Conservation (phyloP, 2,888 invertebrate species). For the Crematogaster levior region DNA sequence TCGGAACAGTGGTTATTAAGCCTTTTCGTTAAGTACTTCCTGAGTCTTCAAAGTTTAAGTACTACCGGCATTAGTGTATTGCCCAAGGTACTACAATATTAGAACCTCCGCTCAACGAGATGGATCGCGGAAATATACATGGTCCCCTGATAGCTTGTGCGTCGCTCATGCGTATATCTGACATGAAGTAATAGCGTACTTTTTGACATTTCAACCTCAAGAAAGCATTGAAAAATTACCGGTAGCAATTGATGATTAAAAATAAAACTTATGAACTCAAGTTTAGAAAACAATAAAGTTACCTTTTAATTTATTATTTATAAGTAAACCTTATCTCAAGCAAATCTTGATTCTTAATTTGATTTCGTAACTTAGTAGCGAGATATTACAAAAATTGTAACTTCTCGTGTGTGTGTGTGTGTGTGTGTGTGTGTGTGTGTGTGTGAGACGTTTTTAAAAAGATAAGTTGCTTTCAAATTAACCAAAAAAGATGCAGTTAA, state of each 20-base stretch:
- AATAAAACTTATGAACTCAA: not conserved
- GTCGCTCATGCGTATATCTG: not conserved
- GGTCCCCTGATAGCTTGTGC: not conserved
- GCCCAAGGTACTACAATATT: not conserved
- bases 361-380: not conserved
- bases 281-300: not conserved
- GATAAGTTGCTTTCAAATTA: not conserved
- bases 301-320: not conserved
- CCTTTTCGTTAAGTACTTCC: not conserved
- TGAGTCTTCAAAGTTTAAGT: conserved; percentile 5
- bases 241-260: not conserved
- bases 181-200: too few relatives aligned
- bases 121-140: not conserved
- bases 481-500: not conserved
- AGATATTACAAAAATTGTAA: not conserved
- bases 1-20: not conserved
- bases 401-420: too few relatives aligned
- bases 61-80: not conserved
- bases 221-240: not conserved
- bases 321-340: not conserved
- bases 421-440: too few relatives aligned
- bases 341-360: not conserved
- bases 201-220: not conserved
- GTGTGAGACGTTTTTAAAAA: too few relatives aligned
- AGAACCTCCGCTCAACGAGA: not conserved